Conservation (phyloP, 2,888 invertebrate species). For the Endomychus coccineus region DNA sequence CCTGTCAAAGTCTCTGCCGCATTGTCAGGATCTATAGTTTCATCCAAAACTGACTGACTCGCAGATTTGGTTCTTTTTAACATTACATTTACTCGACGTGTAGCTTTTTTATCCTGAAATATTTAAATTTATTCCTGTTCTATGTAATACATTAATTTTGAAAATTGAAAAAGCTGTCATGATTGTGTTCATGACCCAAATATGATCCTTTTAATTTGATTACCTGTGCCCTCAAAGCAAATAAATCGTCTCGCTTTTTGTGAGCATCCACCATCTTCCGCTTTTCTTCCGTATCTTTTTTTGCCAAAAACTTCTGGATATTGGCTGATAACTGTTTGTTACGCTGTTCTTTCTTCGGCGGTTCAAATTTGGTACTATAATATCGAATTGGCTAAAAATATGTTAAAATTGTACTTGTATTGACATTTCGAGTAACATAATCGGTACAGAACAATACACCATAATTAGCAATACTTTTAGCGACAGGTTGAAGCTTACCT, state of each 20-base stretch:
- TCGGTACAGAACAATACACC: too few species aligned
- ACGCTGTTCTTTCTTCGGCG: constrained; percentile 72
- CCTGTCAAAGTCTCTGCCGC: constrained; percentile 69
- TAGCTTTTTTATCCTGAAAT: constrained; percentile 41
- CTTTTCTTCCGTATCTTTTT: constrained; percentile 73
- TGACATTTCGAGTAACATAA: background rate
- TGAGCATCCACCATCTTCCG: constrained; percentile 55
- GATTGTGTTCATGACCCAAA: too few species aligned
- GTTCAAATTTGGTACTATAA: constrained; percentile 72
- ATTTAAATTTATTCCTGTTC: too few species aligned
- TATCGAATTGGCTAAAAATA: constrained; percentile 47
- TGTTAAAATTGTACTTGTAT: too few species aligned
- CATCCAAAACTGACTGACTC: constrained; percentile 76
- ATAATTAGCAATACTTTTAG: background rate
- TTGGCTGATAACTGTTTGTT: constrained; percentile 64
- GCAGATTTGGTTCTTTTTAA: constrained; percentile 84
- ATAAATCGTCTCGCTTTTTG: constrained; percentile 57
- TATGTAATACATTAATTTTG: too few species aligned
- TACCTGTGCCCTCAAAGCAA: constrained; percentile 52
- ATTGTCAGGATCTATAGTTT: constrained; percentile 69
- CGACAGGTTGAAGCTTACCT: constrained; percentile 32
- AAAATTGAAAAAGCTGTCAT: too few species aligned
- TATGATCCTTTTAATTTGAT: constrained; percentile 10
- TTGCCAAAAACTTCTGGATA: constrained; percentile 75
- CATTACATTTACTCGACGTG: constrained; percentile 43